Evolutionary conservation across 2,888 invertebrate species (phyloP), one percentile per base, ranked within the genome.

Genomic region (Harpalus rubripes): DNA sequence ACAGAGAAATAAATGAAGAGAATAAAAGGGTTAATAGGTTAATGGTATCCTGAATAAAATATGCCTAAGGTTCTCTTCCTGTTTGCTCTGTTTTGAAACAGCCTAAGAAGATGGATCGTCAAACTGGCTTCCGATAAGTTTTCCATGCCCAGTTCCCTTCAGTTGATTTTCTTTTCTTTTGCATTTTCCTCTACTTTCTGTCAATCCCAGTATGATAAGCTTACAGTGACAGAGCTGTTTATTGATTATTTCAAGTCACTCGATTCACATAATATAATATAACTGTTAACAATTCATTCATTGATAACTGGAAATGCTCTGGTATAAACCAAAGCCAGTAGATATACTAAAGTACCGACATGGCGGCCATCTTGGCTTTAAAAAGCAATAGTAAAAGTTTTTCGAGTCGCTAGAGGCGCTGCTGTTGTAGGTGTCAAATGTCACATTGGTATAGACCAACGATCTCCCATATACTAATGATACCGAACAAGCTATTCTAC

Each of bases 21-120:
- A 83, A 85, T 82, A 85, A 78, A 85, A 83, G 74, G 83, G 74
- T 86, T 83, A 83, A 58, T 83, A 74, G 22, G 68, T 80, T 61
- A 80, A 61, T 59, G 61, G 22, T 58, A 32, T 78, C 78, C 78
- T 78, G 78, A 74, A 52, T 84, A 84, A 76, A 76, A 76, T 78
- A 78, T 61, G 86, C 85, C 87, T 86, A 88, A 88, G 88, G 90
- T 91, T 91, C 90, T 91, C 91, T 91, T 91, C 91, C 91, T 91
- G 90, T 91, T 91, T 90, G 88, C 89, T 91, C 76, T 72, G 78
- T 93, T 90, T 92, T 92, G 92, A 92, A 91, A 92, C 93, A 93
- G 93, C 93, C 91, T 93, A 93, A 92, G 93, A 93, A 93, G 93
- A 93, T 91, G 92, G 92, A 91, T 88, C 90, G 90, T 91, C 91